Conservation (phyloP, 2,113 vertebrate species). For the Ictalurus furcatus region DNA sequence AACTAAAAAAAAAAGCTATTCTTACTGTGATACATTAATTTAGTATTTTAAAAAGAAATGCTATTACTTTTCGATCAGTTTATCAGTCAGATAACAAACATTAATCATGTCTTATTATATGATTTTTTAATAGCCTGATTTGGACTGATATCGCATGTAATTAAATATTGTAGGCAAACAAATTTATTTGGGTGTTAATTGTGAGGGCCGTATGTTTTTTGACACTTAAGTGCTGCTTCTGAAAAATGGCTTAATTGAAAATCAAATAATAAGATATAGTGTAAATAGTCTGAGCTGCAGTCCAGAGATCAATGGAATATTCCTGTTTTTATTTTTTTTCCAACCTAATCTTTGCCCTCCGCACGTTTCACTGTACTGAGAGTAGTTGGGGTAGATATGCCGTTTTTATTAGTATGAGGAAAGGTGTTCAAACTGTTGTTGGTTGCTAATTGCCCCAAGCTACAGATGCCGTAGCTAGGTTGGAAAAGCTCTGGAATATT, state of each 20-base stretch:
- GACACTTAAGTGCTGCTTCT: constrained; percentile 11
- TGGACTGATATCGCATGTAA: not conserved
- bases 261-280: constrained; percentile 12
- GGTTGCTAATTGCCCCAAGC: not conserved
- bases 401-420: not conserved
- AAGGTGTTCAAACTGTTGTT: not conserved
- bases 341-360: not conserved
- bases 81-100: not conserved
- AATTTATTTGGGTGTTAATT: not conserved
- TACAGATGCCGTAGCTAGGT: not conserved
- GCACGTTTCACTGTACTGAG: not conserved
- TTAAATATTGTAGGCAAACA: constrained; percentile 7
- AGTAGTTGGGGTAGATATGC: not conserved
- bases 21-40: constrained; percentile 46
- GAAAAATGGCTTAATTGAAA: constrained; percentile 29
- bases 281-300: not conserved
- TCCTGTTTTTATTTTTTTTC: not conserved
- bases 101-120: constrained; percentile 8
- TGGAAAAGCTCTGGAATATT: not conserved
- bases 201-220: not conserved
- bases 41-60: constrained; percentile 23
- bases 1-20: constrained; percentile 25
- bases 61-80: constrained; percentile 2
- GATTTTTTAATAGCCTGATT: constrained; percentile 8
- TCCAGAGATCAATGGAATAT: not conserved